Evolutionary conservation across 2,888 invertebrate species (phyloP).

Genomic region (Rhagonycha fulva): DNA sequence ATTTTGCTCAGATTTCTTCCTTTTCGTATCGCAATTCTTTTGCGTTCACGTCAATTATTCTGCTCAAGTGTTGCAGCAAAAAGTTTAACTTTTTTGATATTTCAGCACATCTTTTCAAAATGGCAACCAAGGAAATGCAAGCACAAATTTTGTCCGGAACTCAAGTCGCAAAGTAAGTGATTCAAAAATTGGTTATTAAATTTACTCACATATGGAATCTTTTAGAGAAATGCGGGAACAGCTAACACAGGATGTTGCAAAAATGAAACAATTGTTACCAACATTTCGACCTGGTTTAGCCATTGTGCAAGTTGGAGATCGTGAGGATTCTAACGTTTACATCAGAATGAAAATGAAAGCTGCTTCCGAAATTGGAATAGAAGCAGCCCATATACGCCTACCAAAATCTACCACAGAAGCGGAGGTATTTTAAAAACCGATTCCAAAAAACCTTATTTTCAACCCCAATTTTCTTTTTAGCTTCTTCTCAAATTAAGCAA

Average conservation of each 20-base stretch:
- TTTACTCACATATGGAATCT: neutral
- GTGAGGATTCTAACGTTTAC: conserved; percentile 98
- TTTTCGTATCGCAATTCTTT: neutral
- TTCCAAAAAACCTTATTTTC: neutral
- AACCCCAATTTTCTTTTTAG: conserved; percentile 55
- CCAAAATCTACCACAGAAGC: conserved; percentile 79
- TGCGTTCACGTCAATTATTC: neutral
- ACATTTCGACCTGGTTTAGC: conserved; percentile 78
- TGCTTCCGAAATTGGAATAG: conserved; percentile 88
- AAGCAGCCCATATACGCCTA: conserved; percentile 77
- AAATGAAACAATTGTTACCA: conserved; percentile 61
- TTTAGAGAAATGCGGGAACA: conserved; percentile 72
- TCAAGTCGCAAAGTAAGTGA: conserved; percentile 69
- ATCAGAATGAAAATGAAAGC: conserved; percentile 95
- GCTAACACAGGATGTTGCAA: conserved; percentile 67
- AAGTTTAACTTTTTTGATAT: neutral
- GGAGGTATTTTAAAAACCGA: conserved; percentile 61
- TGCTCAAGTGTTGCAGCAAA: neutral
- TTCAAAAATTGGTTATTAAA: neutral
- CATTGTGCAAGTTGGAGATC: conserved; percentile 94
- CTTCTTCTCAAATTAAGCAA: conserved; percentile 69
- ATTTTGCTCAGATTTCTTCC: neutral
- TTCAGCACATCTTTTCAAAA: conserved; percentile 27
- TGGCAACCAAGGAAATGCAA: conserved; percentile 44
- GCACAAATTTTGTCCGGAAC: conserved; percentile 67